These are phyloP conservation scores for Erpetoichthys calabaricus DNA, from an alignment of 2,797 vertebrate genomes.

Conservation along the genomic window DNA sequence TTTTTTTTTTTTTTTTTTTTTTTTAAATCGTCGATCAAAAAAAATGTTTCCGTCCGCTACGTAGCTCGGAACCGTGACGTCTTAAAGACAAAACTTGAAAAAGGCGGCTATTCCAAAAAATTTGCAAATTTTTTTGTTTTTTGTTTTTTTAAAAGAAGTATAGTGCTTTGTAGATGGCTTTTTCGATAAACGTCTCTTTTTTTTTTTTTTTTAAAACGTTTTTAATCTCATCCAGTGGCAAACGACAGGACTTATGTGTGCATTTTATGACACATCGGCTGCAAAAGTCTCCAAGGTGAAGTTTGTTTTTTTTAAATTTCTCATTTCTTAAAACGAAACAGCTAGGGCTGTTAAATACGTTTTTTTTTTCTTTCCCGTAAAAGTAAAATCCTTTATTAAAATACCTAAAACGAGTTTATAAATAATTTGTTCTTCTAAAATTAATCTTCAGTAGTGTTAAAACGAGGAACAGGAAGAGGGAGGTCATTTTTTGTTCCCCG, in stretches of 20 bases:
- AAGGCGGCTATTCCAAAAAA: slow-evolving; percentile 59
- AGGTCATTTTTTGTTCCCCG: slow-evolving; percentile 8
- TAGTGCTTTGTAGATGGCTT: slow-evolving; percentile 87
- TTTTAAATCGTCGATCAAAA: slow-evolving; percentile 22
- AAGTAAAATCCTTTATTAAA: slow-evolving; percentile 97
- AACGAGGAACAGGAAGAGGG: slow-evolving; percentile 7
- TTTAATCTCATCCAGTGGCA: slow-evolving; percentile 98
- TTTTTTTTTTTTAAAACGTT: slow-evolving; percentile 22
- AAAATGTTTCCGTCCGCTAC: slow-evolving; percentile 41
- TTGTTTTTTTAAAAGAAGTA: slow-evolving; percentile 63
- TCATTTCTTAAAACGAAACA: slow-evolving; percentile 85
- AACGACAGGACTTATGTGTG: slow-evolving; percentile 89
- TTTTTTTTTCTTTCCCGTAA: slow-evolving; percentile 53
- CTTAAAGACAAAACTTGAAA: slow-evolving; percentile 77
- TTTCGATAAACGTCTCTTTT: not conserved
- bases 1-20: slow-evolving; percentile 25
- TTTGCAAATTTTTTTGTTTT: slow-evolving; percentile 81
- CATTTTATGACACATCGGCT: slow-evolving; percentile 85
- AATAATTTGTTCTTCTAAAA: slow-evolving; percentile 71
- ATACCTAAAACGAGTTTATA: slow-evolving; percentile 89
- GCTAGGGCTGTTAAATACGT: slow-evolving; percentile 83
- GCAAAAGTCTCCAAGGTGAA: slow-evolving; percentile 79
- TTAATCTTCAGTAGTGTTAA: slow-evolving; percentile 30
- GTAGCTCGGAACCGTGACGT: slow-evolving; percentile 55
- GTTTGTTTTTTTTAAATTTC: slow-evolving; percentile 31